Evolutionary conservation across 2,888 invertebrate species (phyloP).

Genomic region (Amphipyra berbera): DNA sequence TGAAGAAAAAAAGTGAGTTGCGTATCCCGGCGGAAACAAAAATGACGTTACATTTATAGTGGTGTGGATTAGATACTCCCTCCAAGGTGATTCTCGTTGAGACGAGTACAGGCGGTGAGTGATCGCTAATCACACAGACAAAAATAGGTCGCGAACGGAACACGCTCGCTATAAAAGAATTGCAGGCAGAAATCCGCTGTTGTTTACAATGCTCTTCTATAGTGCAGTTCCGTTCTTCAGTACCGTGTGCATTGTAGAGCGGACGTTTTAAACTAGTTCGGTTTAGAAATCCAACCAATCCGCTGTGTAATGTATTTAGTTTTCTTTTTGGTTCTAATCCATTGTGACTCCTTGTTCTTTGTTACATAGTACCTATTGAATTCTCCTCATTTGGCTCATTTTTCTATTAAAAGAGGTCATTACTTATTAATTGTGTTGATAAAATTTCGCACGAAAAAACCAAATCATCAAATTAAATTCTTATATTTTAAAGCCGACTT

Average conservation of each 20-base stretch:
- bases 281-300: constrained; percentile 10
- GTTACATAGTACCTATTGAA: too few species aligned
- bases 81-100: constrained; percentile 52
- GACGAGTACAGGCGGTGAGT: constrained; percentile 23
- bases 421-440: too few species aligned
- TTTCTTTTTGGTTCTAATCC: constrained; percentile 8
- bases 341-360: too few species aligned
- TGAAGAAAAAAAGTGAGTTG: too few species aligned
- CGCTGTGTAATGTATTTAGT: background rate
- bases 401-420: too few species aligned
- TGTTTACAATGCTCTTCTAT: constrained; percentile 19
- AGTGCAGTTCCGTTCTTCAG: constrained; percentile 12
- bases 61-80: constrained; percentile 15
- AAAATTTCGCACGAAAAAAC: too few species aligned
- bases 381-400: too few species aligned
- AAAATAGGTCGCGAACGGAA: constrained; percentile 22
- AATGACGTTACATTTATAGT: constrained; percentile 9
- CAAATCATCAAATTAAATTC: too few species aligned
- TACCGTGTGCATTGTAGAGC: background rate
- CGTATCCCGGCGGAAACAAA: background rate
- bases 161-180: constrained; percentile 19
- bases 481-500: too few species aligned
- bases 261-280: background rate
- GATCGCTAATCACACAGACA: constrained; percentile 35
- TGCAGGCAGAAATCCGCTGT: constrained; percentile 7